Evolutionary conservation across 2,797 vertebrate genomes (phyloP).

Genomic region (Pipistrellus pygmaeus): DNA sequence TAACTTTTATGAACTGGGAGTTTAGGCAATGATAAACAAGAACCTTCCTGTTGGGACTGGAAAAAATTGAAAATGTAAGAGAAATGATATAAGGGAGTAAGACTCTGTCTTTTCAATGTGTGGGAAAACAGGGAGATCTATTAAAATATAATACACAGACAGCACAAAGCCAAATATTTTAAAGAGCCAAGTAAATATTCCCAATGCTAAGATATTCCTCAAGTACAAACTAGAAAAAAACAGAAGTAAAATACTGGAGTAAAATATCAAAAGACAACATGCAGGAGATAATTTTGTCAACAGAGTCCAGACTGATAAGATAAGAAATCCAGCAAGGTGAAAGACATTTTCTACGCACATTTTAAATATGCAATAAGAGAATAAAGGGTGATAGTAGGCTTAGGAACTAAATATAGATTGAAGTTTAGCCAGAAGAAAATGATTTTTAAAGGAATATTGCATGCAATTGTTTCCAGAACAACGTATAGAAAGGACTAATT

Average conservation of each 20-base stretch:
- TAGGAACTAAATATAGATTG: constrained; percentile 48
- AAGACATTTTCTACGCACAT: constrained; percentile 21
- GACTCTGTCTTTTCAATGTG: neutral
- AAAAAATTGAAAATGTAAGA: constrained; percentile 42
- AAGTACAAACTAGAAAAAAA: neutral
- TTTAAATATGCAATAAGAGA: constrained; percentile 25
- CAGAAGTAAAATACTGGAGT: constrained; percentile 1
- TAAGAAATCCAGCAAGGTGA: constrained; percentile 33
- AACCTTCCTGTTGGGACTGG: constrained; percentile 19
- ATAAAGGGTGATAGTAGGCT: neutral
- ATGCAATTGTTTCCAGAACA: neutral
- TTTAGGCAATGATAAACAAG: constrained; percentile 19
- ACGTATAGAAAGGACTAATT: neutral
- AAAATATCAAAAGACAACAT: constrained; percentile 55
- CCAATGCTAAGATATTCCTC: neutral
- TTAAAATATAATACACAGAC: constrained; percentile 6
- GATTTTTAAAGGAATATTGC: constrained; percentile 10
- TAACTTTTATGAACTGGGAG: neutral
- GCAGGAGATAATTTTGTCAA: constrained; percentile 39
- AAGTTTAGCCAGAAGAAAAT: constrained; percentile 26
- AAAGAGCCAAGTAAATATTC: constrained; percentile 58
- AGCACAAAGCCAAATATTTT: constrained; percentile 34
- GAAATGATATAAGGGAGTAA: neutral
- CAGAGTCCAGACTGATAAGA: constrained; percentile 16
- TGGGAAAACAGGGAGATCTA: neutral